Conservation (phyloP, 2,888 invertebrate genomes). For the Eupithecia tripunctaria region DNA sequence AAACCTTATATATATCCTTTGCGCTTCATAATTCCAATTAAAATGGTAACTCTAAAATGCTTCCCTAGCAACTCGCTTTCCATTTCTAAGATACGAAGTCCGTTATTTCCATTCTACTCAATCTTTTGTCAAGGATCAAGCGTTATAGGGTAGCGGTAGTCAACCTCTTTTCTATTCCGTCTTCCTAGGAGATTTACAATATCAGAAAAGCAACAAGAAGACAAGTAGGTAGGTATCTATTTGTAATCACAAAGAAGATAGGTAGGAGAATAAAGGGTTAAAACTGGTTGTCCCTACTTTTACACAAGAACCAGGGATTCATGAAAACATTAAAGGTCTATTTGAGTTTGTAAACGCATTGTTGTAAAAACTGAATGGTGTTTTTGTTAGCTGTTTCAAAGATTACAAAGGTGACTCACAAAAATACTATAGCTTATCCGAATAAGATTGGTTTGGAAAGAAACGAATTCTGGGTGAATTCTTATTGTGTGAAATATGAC, state of each 20-base stretch:
- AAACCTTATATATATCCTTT: no score
- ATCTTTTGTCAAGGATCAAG: no score
- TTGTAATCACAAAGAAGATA: no score
- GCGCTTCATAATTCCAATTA: no score
- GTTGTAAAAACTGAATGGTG: background rate
- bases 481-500: background rate
- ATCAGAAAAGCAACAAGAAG: no score
- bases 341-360: background rate
- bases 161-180: no score
- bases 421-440: background rate
- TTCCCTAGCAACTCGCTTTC: background rate
- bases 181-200: no score
- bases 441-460: background rate
- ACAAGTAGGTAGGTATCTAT: no score
- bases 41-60: background rate
- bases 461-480: background rate
- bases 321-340: background rate
- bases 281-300: background rate
- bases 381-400: background rate
- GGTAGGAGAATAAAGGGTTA: background rate
- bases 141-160: no score
- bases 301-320: constrained; percentile 5
- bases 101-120: no score
- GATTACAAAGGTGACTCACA: background rate
- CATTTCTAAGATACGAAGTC: background rate